These are phyloP conservation scores for Steatocranus sp. DNA, from an alignment of 2,797 vertebrate species.

Conservation along the genomic window DNA sequence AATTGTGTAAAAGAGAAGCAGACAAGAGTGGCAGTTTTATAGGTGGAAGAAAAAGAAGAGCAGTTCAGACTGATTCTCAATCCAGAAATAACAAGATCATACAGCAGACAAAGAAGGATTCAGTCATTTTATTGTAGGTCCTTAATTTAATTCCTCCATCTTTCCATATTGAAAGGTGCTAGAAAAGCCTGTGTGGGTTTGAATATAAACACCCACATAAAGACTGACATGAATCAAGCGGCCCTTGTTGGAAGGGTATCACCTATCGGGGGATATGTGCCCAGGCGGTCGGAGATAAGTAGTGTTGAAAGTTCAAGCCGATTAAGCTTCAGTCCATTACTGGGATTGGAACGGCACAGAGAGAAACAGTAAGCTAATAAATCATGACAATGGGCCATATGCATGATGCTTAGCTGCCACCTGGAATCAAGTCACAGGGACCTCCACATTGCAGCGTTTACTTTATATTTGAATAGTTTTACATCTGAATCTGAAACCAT, in stretches of 20 bases:
- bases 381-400: constrained; percentile 48
- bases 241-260: constrained; percentile 33
- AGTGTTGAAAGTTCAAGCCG: constrained; percentile 54
- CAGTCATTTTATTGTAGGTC: neutral
- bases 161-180: neutral
- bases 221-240: neutral
- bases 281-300: constrained; percentile 26
- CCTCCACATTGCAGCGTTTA: neutral
- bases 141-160: neutral
- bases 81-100: constrained; percentile 6
- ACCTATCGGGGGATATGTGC: constrained; percentile 28
- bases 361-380: constrained; percentile 49
- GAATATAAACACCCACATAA: neutral
- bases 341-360: constrained; percentile 50
- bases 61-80: neutral
- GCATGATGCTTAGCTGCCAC: constrained; percentile 39
- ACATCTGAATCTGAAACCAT: neutral
- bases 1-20: neutral
- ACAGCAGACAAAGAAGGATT: neutral
- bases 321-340: constrained; percentile 65
- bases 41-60: neutral
- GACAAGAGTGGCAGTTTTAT: neutral
- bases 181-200: neutral
- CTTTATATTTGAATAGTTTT: neutral
- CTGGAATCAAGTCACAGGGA: constrained; percentile 19